Evolutionary conservation across 2,888 invertebrate species (phyloP), one percentile per base, ranked within the genome.

Genomic region (Parnassius orleans): DNA sequence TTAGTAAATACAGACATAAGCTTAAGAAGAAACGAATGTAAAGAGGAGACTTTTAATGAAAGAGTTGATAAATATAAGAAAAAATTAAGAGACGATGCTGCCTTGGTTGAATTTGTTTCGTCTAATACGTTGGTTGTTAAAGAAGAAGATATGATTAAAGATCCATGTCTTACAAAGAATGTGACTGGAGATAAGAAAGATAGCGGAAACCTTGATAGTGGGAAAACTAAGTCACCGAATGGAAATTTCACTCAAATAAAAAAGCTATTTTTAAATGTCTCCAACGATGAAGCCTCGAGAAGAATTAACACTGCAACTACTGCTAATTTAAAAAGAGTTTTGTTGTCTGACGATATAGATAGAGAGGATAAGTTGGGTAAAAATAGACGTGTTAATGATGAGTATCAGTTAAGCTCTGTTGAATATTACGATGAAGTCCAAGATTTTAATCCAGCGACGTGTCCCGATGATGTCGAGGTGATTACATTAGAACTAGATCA

Each of bases 371-470:
- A 44, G 14, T 10, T 19, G 12, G 41, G 55, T 11, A 68, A 69
- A 44, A 64, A 19, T 3, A 75, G 85, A 44, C 74, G 84, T 9
- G 72, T 70, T 0, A 75, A 19, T 2, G 19, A 76, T 19, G 88
- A 88, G 12, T 90, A 90, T 60, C 70, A 79, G 68, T 87, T 87
- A 48, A 86, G 86, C 62, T 85, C 87, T 0, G 65, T 75, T 0
- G 89, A 90, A 65, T 89, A 89, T 65, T 86, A 88, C 50, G 89
- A 87, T 12, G 87, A 88, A 0, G 9, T 19, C 0, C 10, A 5
- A 7, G 76, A 77, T 2, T 86, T 88, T 53, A 73, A 80, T 11
- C 47, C 15, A 0, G 5, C 56, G 0, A 0, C 59, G 1, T 90
- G 90, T 63, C 83, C 84, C 0, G 75, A 78, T 2, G 72, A 60